Base-by-base conservation (phyloP, 2,797 vertebrate genomes). In the Alauda arvensis region DNA sequence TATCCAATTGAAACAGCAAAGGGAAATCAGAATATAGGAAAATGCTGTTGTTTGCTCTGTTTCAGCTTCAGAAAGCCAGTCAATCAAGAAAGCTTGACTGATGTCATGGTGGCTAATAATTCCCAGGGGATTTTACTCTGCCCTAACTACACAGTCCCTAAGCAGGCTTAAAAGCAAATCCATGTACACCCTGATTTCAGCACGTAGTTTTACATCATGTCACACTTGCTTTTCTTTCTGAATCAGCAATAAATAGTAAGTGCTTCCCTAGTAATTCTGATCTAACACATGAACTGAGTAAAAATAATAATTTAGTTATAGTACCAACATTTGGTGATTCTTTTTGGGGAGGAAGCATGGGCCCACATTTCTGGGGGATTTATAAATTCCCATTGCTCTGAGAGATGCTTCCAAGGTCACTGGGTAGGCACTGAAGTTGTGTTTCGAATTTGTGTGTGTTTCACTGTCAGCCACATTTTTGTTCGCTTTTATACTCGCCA, bases 101-200 rank as follows among this genome's bases (percentile, higher is more conserved):
- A 77, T 77, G 67, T 68, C 70, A 72, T 83, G 81, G 29, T 37
- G 57, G 49, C 62, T 94, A 91, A 94, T 94, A 94, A 94, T 85
- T 94, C 93, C 65, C 78, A 65, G 23, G 26, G 82, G 89, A 85
- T 59, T 84, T 75, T 48, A 56, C 12, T 62, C 56, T 83, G 61
- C 63, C 56, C 29, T 87, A 83, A 66, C 79, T 88, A 46, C 46
- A 45, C 8, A 82, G 59, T 49, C 71, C 72, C 24, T 70, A 93
- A 89, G 61, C 28, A 92, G 55, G 52, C n/a, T 90, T 94, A 94
- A 90, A 89, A 91, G 77, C 75, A 93, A 95, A 94, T 91, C 71
- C 46, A 14, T 86, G 84, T 85, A 75, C 11, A 67, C 33, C 34
- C 42, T 79, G 69, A 52, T 85, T 91, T 91, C 67, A 78, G 93